Conservation (phyloP, 1,140 invertebrate species). For the Zaprionus lachaisei region DNA sequence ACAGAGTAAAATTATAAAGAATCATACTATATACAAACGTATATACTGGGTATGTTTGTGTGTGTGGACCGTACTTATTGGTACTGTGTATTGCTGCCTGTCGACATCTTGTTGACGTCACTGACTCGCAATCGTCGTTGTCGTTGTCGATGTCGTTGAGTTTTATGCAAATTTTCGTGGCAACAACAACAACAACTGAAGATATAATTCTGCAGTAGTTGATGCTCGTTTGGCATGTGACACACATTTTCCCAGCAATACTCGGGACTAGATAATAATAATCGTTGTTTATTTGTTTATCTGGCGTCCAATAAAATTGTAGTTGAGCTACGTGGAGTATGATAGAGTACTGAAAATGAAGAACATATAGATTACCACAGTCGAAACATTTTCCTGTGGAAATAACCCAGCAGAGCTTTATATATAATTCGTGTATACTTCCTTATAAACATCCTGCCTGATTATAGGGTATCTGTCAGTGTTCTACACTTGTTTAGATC, state of each 20-base stretch:
- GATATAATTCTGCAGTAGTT: conserved; percentile 18
- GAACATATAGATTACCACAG: background rate
- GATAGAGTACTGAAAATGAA: background rate
- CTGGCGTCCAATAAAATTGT: background rate
- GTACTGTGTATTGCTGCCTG: conserved; percentile 26
- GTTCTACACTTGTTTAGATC: background rate
- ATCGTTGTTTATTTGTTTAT: conserved; percentile 35
- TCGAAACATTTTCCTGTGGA: background rate
- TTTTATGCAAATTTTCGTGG: conserved; percentile 47
- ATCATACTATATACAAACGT: conserved; percentile 15
- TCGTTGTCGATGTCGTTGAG: conserved; percentile 31
- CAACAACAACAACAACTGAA: background rate
- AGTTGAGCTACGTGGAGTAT: background rate
- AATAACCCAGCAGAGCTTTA: background rate
- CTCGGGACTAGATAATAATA: conserved; percentile 39
- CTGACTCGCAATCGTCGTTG: conserved; percentile 35
- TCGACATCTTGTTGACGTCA: conserved; percentile 52
- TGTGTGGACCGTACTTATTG: conserved; percentile 29
- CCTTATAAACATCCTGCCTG: background rate
- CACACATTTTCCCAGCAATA: conserved; percentile 34
- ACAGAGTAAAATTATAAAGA: conserved; percentile 28
- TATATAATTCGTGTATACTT: background rate
- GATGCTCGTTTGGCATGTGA: conserved; percentile 32
- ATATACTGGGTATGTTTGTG: background rate
- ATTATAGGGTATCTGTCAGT: conserved; percentile 1